Percentiles rank a stretch among this genome's conserved stretches.
phyloP scores from a whole-genome alignment of 30 jellyfish, hydroid and myxozoan species.

The Turritopsis rubra region DNA sequence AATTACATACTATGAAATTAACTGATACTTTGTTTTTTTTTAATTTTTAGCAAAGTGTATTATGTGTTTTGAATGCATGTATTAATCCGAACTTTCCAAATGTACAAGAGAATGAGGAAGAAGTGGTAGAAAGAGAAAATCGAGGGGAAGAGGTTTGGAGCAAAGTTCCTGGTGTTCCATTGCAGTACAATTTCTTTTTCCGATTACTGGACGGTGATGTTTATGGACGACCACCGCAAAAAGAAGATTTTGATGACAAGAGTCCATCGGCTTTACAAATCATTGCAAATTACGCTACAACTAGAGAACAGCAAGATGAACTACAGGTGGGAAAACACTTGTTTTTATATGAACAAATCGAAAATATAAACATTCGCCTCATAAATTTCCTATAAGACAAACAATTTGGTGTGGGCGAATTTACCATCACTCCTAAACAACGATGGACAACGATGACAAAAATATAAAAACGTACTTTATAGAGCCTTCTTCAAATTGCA shows the following conservation, averaged over 20 bases:
- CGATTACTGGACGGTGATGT: conserved; percentile 76
- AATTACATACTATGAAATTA: too few relatives aligned
- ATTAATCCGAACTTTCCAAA: conserved; percentile 84
- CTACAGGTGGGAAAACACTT: not conserved
- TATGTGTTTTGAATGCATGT: conserved; percentile 68
- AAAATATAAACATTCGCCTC: too few relatives aligned
- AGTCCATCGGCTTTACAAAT: conserved; percentile 41
- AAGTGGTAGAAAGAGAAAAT: conserved; percentile 17
- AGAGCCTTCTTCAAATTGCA: too few relatives aligned
- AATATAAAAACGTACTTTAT: too few relatives aligned
- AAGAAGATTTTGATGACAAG: conserved; percentile 12
- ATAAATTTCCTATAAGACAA: too few relatives aligned
- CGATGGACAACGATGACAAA: too few relatives aligned
- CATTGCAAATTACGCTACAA: conserved; percentile 25
- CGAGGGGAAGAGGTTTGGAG: conserved; percentile 65
- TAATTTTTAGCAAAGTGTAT: conserved; percentile 60
- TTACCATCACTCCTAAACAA: too few relatives aligned
- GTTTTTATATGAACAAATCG: too few relatives aligned
- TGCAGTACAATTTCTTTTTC: conserved; percentile 63
- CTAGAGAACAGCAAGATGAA: not conserved
- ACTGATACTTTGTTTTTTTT: too few relatives aligned
- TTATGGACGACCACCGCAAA: conserved; percentile 61
- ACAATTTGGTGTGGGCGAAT: too few relatives aligned
- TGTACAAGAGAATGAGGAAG: conserved; percentile 36
- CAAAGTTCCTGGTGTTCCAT: conserved; percentile 69